Evolutionary conservation across 2,888 invertebrate genomes (phyloP), one percentile per base, ranked within the genome.

Genomic region (Eupithecia exiguata): DNA sequence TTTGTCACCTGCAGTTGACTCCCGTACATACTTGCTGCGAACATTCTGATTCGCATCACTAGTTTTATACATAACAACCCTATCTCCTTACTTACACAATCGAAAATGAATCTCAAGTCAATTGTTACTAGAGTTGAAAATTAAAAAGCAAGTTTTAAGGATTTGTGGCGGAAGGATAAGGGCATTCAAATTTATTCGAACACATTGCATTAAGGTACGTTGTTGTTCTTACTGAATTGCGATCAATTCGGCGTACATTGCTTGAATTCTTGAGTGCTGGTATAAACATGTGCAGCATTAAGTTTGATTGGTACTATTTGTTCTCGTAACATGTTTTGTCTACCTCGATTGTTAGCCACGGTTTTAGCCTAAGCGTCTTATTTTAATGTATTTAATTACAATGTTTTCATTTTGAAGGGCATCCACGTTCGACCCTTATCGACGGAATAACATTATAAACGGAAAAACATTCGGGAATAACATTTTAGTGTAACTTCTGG

Each of bases 1-100:
- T 94, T 94, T 94, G 94, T 94, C 94, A 94, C 94, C 89, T 88
- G 88, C 87, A 89, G 89, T 90, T 86, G 93, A 94, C 94, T 94
- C 93, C 94, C 88, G 94, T 93, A 93, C 90, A 86, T 85, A 86
- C 87, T 88, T 86, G 89, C 88, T 87, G 88, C 85, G 87, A 91
- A 92, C 91, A 93, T 89, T 87, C 88, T 90, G 93, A 93, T 94
- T 93, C 88, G 84, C 91, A 93, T 94, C 92, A 89, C 87, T 84
- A 84, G 74, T 77, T 74, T 16, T 70, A 74, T 71, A 75, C 78
- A 68, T 77, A 84, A 89, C 87, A 79, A 82, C 76, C 83, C 77
- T 82, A 83, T 76, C 79, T 49, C 66, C 73, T 72, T 66, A 5
- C 18, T 16, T n/a, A 3, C 14, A 16, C 72, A 70, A 63, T 5